Evolutionary conservation across 2,113 vertebrate species (phyloP).

Genomic region (Myrmecobius fasciatus): DNA sequence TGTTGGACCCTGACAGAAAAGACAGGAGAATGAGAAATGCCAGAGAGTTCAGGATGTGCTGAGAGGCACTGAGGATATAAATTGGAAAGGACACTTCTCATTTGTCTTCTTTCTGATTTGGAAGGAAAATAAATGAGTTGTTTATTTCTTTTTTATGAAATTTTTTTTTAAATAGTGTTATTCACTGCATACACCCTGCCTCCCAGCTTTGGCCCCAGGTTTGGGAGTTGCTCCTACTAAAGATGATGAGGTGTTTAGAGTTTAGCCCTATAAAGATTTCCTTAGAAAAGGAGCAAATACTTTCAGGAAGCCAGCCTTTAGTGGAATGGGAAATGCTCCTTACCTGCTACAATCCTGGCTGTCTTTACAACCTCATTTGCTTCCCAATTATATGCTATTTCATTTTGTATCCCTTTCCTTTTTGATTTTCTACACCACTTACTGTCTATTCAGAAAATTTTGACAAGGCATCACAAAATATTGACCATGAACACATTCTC

Average conservation of each 20-base stretch:
- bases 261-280: background rate
- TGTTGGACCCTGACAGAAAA: background rate
- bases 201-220: too few relatives aligned
- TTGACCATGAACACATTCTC: background rate
- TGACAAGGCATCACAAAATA: background rate
- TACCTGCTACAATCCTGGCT: background rate
- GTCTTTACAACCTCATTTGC: background rate
- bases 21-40: background rate
- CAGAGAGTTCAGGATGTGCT: background rate
- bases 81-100: background rate
- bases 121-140: background rate
- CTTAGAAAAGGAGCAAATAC: background rate
- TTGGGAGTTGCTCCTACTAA: background rate
- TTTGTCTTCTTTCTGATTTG: background rate
- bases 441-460: background rate
- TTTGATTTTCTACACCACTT: background rate
- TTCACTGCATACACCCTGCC: background rate
- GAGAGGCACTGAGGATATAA: background rate
- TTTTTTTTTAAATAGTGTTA: background rate
- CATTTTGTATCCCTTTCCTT: background rate
- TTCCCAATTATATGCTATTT: background rate
- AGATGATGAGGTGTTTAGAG: background rate
- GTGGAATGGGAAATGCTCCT: background rate
- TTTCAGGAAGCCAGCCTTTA: background rate
- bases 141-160: background rate